Base-by-base conservation (phyloP, 2,888 invertebrate genomes). In the Apotomis turbidana region DNA sequence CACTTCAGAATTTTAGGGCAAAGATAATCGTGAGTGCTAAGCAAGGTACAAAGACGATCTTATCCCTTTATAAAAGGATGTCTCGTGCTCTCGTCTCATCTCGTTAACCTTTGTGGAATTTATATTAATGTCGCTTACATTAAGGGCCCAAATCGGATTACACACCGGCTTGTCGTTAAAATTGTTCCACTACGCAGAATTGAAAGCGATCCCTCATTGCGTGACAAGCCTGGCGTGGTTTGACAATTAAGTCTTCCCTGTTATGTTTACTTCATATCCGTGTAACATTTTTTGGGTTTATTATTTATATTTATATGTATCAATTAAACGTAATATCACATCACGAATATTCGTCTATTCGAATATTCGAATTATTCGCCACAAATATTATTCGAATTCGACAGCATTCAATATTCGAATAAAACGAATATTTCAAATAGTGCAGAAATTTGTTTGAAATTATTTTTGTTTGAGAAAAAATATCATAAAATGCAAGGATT, bases 81-180 rank as follows among this genome's bases (percentile, higher is more conserved):
- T 60, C 9, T 8, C 60, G 15, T 10, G 15, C 46, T 60, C 9
- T 8, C 60, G 46, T 10, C 46, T 60, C 46, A 44, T 8, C 44
- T 60, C 44, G 51, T 38, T 36, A 36, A 58, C 58, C 36, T 61
- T 27, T 61, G 61, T 49, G 49, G 61, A 49, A n/a, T 36, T 61
- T 61, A 61, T 49, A 49, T 36, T 15, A 60, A 51, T 61, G 61
- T 51, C 49, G n/a, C 6, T 10, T 12, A 61, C 49, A 49, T 44
- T 41, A 61, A 36, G 61, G 36, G 27, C 61, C 27, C 49, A 12
- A 61, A 61, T 61, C 61, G 61, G 61, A 61, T 61, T 61, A 61
- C 61, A 61, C 27, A 36, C 27, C 49, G 12, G 36, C 15, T 61
- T 49, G 49, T 51, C 61, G 49, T 61, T 36, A 8, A 61, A n/a